phyloP scores from a whole-genome alignment of 2,113 vertebrate genomes.

The Propithecus coquereli region DNA sequence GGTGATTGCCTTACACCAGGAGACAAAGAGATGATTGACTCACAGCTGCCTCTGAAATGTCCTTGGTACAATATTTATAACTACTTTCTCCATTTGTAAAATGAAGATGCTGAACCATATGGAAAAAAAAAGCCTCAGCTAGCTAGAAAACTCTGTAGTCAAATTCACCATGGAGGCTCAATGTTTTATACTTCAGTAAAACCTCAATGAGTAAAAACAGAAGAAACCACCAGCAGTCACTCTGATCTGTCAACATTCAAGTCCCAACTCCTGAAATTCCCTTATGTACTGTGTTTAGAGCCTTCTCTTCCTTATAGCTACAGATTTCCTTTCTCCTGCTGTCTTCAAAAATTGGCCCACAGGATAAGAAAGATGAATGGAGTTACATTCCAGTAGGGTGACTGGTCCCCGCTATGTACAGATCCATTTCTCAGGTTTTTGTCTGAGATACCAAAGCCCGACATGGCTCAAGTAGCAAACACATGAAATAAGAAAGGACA shows the following conservation, averaged over 20 bases:
- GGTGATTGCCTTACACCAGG: not conserved
- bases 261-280: not conserved
- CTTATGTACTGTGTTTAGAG: not conserved
- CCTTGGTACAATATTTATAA: not conserved
- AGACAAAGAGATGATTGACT: not conserved
- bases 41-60: not conserved
- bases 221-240: not conserved
- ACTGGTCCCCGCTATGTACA: rapidly evolving
- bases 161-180: not conserved
- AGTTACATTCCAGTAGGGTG: not conserved
- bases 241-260: not conserved
- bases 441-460: not conserved
- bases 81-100: not conserved
- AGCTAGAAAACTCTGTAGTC: not conserved
- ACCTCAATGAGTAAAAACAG: not conserved
- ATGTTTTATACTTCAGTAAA: not conserved
- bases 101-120: not conserved
- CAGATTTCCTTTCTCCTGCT: not conserved
- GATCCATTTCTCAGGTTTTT: not conserved
- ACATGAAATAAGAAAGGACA: not conserved
- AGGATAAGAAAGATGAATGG: not conserved
- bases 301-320: not conserved
- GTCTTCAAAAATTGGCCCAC: not conserved
- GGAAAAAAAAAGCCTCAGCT: not conserved
- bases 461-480: not conserved